A percentile compares a stretch with the other conserved stretches of the same genome.
Conservation (phyloP, 2,888 invertebrate genomes). For the Drosophila koepferae region DNA sequence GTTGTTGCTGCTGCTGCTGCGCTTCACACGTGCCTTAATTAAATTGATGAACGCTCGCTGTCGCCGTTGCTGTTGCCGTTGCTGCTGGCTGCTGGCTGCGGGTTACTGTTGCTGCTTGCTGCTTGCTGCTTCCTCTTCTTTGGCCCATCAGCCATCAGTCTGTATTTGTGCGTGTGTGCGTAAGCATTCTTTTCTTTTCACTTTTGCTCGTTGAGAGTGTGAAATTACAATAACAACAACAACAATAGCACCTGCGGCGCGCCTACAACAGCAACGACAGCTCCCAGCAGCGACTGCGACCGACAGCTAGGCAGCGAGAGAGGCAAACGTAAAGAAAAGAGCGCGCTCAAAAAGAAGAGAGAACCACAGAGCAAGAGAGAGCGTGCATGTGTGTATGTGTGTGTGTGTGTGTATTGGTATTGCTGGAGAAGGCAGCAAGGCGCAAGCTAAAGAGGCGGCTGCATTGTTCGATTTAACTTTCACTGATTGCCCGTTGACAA, state of each 20-base stretch:
- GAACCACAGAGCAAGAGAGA: neutral
- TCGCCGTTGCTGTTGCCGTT: neutral
- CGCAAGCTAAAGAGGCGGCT: conserved; percentile 35
- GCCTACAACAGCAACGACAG: conserved; percentile 38
- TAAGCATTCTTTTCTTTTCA: conserved; percentile 72
- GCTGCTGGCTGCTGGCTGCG: neutral
- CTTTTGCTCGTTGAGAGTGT: conserved; percentile 64
- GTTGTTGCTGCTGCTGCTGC: conserved; percentile 39
- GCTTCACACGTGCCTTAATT: conserved; percentile 68
- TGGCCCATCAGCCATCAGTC: conserved; percentile 1
- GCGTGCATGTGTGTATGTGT: neutral
- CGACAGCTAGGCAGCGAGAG: conserved; percentile 24
- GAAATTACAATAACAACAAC: conserved; percentile 68
- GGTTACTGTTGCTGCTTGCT: conserved; percentile 2
- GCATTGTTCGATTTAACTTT: conserved; percentile 78
- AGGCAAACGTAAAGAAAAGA: conserved; percentile 3
- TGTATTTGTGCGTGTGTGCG: conserved; percentile 65
- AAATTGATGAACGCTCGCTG: conserved; percentile 51
- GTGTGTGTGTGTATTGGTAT: conserved; percentile 5
- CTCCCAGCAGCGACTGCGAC: conserved; percentile 26
- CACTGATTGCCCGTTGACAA: conserved; percentile 78
- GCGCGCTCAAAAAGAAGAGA: neutral
- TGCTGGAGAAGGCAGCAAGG: conserved; percentile 18
- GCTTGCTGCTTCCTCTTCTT: conserved; percentile 14
- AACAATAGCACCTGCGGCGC: conserved; percentile 67